phyloP scores from a whole-genome alignment of 2,113 vertebrate genomes.

The Engystomops pustulosus region DNA sequence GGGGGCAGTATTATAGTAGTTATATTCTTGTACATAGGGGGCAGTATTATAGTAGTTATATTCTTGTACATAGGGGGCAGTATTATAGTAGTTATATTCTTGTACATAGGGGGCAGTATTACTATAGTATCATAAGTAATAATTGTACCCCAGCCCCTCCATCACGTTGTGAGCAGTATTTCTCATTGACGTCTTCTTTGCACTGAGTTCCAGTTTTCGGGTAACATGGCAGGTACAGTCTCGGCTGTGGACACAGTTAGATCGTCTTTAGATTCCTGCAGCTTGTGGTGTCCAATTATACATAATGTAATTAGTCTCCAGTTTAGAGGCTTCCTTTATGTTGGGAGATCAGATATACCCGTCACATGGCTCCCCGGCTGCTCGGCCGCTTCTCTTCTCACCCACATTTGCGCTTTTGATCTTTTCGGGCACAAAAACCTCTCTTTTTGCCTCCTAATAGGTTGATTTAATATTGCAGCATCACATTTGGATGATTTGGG shows the following conservation, averaged over 20 bases:
- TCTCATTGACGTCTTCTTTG: too few species aligned
- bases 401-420: slow-evolving; percentile 18
- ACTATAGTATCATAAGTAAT: neutral
- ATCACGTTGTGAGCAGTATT: too few species aligned
- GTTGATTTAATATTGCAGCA: slow-evolving; percentile 49
- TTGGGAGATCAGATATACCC: slow-evolving; percentile 9
- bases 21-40: slow-evolving; percentile 4
- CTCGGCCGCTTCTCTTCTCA: neutral
- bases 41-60: slow-evolving; percentile 10
- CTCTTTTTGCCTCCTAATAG: slow-evolving; percentile 34
- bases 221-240: slow-evolving; percentile 31
- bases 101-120: neutral
- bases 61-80: neutral
- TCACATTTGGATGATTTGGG: slow-evolving; percentile 44
- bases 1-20: neutral
- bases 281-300: slow-evolving; percentile 32
- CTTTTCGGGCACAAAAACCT: slow-evolving; percentile 11
- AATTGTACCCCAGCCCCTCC: too few species aligned
- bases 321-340: slow-evolving; percentile 35
- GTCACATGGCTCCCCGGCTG: neutral
- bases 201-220: too few species aligned
- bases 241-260: neutral
- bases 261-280: neutral
- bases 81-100: slow-evolving; percentile 8
- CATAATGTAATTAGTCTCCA: slow-evolving; percentile 27